Base-by-base conservation (phyloP, 2,113 vertebrate species). In the Pelmatolapia mariae region DNA sequence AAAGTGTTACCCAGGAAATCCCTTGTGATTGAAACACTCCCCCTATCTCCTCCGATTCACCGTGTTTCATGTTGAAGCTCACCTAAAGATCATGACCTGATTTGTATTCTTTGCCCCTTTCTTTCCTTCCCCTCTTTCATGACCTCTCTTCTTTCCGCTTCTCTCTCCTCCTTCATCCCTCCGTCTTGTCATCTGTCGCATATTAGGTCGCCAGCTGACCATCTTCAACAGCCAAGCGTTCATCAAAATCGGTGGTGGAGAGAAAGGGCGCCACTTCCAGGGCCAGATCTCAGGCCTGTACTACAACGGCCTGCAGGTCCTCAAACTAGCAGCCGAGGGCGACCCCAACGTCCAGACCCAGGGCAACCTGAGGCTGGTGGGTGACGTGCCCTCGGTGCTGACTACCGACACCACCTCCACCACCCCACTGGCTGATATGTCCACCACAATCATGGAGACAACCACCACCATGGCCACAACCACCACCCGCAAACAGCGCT, bases 141-240 rank as follows among this genome's bases (percentile, higher is more conserved):
- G 84, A 45, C 63, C 7, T 82, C 16, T 84, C 63, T 29, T 71
- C 61, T 59, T 81, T 36, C 80, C 76, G 1, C 84, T 52, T 87
- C 53, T 78, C 79, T 80, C 50, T 73, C 59, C 80, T 63, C 38
- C n/a, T 22, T 63, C 82, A 59, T 45, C 33, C 80, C 81, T 87
- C 73, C 52, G 10, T 79, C 85, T 24, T 76, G 52, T 78, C 54
- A 40, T 40, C 63, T 52, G 10, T 80, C 45, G 8, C 61, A 5
- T 59, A 4, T 8, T 93, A 99, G 98, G 98, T 96, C 98, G 98
- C 76, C 98, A 99, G 96, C 94, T 99, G 94, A 99, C 98, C 50
- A 99, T 99, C 94, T 99, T 99, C 95, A 99, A 99, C 97, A 98
- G 98, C 96, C 98, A 99, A 96, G 97, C 98, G 10, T 97, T 97